Percentiles rank a stretch among this genome's conserved stretches.
phyloP scores from a whole-genome alignment of 1,140 invertebrate genomes.

The Apis laboriosa region DNA sequence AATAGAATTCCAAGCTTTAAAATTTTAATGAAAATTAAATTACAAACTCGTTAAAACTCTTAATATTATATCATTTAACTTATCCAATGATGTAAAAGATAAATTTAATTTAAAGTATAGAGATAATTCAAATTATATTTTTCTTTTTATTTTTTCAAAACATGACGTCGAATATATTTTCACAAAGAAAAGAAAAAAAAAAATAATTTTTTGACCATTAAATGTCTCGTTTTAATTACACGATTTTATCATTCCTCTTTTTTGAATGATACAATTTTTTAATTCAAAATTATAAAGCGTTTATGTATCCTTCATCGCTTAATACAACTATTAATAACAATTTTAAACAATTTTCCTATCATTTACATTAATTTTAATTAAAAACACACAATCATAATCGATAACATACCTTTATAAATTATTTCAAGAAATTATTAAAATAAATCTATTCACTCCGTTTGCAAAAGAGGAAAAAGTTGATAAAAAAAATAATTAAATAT shows the following conservation, averaged over 20 bases:
- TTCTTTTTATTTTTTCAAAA: not conserved
- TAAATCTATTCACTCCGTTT: not conserved
- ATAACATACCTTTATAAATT: not conserved
- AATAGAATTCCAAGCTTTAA: not conserved
- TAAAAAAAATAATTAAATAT: not conserved
- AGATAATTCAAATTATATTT: not conserved
- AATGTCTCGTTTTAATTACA: too few relatives aligned
- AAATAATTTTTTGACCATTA: not conserved
- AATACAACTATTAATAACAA: too few relatives aligned
- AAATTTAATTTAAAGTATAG: not conserved
- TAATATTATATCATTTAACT: not conserved
- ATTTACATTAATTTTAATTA: not conserved
- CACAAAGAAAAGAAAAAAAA: not conserved
- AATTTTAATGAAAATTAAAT: not conserved
- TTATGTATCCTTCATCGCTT: too few relatives aligned
- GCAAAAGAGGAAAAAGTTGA: not conserved
- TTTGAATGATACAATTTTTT: too few relatives aligned
- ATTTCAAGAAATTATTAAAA: not conserved
- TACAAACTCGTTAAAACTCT: not conserved
- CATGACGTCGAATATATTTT: not conserved
- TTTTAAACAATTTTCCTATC: too few relatives aligned
- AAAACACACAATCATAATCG: not conserved
- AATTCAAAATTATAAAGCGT: too few relatives aligned
- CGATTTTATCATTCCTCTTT: too few relatives aligned
- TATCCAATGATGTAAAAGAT: not conserved